phyloP scores from a whole-genome alignment of 1,140 invertebrate genomes.

The Trypoxylus dichotomus region DNA sequence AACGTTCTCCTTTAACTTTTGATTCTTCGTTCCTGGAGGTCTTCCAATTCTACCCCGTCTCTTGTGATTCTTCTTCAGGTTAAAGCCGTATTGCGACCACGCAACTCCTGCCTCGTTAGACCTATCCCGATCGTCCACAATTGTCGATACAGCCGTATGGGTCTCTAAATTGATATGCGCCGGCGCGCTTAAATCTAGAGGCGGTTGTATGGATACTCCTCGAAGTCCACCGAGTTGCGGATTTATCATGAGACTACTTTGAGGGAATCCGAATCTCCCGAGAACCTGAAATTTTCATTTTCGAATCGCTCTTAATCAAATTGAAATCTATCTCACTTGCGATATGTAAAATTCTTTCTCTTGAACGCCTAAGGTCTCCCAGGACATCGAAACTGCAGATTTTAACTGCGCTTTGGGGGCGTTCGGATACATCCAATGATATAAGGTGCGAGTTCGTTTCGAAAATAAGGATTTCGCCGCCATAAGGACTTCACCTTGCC shows the following conservation, averaged over 20 bases:
- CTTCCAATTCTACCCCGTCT: conserved; percentile 31
- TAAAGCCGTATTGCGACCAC: not conserved
- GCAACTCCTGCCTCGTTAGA: not conserved
- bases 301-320: not conserved
- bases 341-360: conserved; percentile 54
- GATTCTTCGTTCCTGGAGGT: conserved; percentile 38
- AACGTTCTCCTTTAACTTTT: conserved; percentile 28
- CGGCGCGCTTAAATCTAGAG: not conserved
- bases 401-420: conserved; percentile 50
- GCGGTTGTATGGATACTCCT: conserved; percentile 34
- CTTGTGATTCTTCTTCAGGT: conserved; percentile 18
- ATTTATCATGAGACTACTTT: conserved; percentile 50
- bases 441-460: conserved; percentile 53
- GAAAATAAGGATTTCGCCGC: conserved; percentile 52
- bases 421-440: conserved; percentile 53
- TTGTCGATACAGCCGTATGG: conserved; percentile 38
- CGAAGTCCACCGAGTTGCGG: conserved; percentile 48
- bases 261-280: conserved; percentile 46
- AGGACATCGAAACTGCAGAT: conserved; percentile 45
- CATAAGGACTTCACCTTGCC: conserved; percentile 48
- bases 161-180: conserved; percentile 29
- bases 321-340: conserved; percentile 42
- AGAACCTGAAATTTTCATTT: conserved; percentile 46
- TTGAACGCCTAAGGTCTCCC: conserved; percentile 47
- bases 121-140: conserved; percentile 18